Percentiles rank a stretch among this genome's conserved stretches.
Evolutionary conservation across 2,888 invertebrate genomes (phyloP).

Genomic region (Drosophila quasianomalipes): DNA sequence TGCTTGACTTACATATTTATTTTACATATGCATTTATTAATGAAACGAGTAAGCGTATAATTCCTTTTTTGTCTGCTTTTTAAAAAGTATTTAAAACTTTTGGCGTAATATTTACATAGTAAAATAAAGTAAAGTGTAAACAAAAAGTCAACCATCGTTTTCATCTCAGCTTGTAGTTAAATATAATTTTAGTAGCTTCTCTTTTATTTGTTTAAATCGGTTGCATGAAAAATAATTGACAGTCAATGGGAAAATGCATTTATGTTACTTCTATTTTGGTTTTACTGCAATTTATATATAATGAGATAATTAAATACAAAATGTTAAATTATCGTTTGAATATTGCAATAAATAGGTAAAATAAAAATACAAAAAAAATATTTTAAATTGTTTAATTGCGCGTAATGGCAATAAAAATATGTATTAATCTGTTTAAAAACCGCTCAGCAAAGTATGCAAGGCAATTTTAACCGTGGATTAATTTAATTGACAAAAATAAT

Average conservation of each 20-base stretch:
- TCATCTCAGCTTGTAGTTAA: constrained; percentile 32
- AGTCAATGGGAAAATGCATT: constrained; percentile 27
- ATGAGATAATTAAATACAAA: constrained; percentile 1
- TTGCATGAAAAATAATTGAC: constrained; percentile 54
- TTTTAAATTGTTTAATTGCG: constrained; percentile 42
- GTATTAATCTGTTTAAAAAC: background rate
- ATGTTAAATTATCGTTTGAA: constrained; percentile 2
- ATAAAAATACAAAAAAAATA: constrained; percentile 13
- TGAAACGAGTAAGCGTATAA: constrained; percentile 38
- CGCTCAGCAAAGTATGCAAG: background rate
- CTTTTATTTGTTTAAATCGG: constrained; percentile 17
- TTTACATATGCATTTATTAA: constrained; percentile 55
- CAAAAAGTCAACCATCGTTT: constrained; percentile 16
- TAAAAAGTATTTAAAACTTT: constrained; percentile 48
- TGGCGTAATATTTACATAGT: constrained; percentile 10
- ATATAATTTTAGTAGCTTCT: constrained; percentile 21
- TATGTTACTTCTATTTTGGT: background rate
- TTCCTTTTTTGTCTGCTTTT: constrained; percentile 21
- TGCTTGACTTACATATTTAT: constrained; percentile 61
- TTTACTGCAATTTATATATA: constrained; percentile 8
- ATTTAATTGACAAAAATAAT: constrained; percentile 2
- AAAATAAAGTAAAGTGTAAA: constrained; percentile 25
- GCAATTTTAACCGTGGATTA: background rate
- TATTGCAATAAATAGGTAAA: constrained; percentile 15
- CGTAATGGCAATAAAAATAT: constrained; percentile 6